Conservation (phyloP, 2,888 invertebrate species). For the Lamproptera curius region DNA sequence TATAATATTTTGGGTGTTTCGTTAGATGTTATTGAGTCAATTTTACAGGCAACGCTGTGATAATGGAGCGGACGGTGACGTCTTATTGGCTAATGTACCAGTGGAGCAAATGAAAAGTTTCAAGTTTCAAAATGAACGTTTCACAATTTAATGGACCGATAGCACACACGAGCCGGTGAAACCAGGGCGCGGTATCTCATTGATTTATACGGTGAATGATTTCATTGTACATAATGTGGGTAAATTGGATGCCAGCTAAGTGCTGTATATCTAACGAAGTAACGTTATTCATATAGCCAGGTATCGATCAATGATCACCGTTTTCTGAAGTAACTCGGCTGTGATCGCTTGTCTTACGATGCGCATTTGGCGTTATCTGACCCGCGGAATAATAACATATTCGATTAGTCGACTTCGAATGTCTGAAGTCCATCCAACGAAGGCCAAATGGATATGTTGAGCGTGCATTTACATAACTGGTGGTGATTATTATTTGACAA, state of each 20-base stretch:
- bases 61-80: constrained; percentile 5
- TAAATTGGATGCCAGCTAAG: constrained; percentile 18
- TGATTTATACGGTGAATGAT: constrained; percentile 22
- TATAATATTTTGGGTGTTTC: neutral
- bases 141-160: constrained; percentile 21
- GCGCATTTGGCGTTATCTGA: constrained; percentile 13
- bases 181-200: constrained; percentile 20
- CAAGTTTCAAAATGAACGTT: constrained; percentile 20
- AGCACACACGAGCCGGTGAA: constrained; percentile 16
- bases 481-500: no score
- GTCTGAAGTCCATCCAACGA: constrained; percentile 3
- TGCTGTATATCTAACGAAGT: constrained; percentile 18
- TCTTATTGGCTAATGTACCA: constrained; percentile 7
- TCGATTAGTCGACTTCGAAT: neutral
- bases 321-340: constrained; percentile 18
- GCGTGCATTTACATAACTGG: neutral
- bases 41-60: constrained; percentile 2
- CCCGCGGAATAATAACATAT: constrained; percentile 12
- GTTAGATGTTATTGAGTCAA: constrained; percentile 1
- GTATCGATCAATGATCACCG: constrained; percentile 19
- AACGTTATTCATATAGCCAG: constrained; percentile 16
- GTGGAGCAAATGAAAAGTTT: constrained; percentile 20
- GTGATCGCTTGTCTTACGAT: constrained; percentile 13
- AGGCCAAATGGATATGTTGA: neutral
- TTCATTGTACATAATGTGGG: constrained; percentile 20